These are phyloP conservation scores for Loriculus beryllinus DNA, from an alignment of 2,797 vertebrate species.

Conservation along the genomic window DNA sequence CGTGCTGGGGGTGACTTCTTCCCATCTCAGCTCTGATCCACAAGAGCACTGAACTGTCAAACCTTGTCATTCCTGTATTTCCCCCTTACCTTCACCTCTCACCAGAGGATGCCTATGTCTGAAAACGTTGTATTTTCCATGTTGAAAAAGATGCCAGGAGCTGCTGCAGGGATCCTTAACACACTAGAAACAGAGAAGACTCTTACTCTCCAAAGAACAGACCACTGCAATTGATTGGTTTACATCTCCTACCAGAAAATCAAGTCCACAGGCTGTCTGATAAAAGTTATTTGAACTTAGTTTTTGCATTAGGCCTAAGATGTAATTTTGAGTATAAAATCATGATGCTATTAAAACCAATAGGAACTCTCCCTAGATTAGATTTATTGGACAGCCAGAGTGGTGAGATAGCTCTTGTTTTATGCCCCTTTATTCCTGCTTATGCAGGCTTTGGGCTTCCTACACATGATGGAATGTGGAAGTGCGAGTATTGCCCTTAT, in stretches of 20 bases:
- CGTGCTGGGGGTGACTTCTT: not conserved
- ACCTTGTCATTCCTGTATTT: not conserved
- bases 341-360: not conserved
- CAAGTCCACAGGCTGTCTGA: not conserved
- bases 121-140: not conserved
- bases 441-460: not conserved
- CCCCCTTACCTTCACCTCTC: not conserved
- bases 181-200: not conserved
- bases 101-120: not conserved
- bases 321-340: not conserved
- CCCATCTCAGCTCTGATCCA: not conserved
- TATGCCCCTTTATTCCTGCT: not conserved
- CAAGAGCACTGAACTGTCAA: not conserved
- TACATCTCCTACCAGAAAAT: not conserved
- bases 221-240: not conserved
- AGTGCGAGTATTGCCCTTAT: not conserved
- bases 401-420: not conserved
- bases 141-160: rapidly evolving
- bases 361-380: not conserved
- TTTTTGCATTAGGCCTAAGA: not conserved
- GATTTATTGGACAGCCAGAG: not conserved
- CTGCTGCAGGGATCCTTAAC: not conserved
- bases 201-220: not conserved
- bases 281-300: not conserved
- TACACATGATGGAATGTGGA: rapidly evolving